Evolutionary conservation across 2,888 invertebrate species (phyloP).

Genomic region (Minunthozetes semirufus): DNA sequence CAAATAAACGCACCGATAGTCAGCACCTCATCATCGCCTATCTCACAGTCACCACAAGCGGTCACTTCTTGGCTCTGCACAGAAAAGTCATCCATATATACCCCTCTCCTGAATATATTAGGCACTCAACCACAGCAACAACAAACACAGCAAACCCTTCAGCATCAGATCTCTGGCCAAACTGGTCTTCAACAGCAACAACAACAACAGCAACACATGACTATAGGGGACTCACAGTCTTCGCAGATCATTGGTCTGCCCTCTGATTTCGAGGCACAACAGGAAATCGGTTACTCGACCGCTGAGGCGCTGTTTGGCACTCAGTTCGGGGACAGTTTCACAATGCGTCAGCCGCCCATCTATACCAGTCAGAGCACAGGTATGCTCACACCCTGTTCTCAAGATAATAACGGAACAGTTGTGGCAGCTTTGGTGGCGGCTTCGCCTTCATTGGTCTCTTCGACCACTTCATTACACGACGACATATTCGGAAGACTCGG

Average conservation of each 20-base stretch:
- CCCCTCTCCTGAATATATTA: constrained; percentile 46
- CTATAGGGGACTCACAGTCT: constrained; percentile 11
- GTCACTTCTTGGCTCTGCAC: constrained; percentile 43
- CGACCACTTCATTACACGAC: constrained; percentile 25
- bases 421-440: constrained; percentile 32
- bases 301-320: constrained; percentile 32
- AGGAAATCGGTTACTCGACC: constrained; percentile 31
- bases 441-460: constrained; percentile 11
- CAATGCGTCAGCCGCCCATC: constrained; percentile 27
- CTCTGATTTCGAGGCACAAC: neutral
- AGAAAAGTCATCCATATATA: constrained; percentile 45
- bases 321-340: constrained; percentile 27
- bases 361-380: constrained; percentile 34
- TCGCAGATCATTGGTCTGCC: constrained; percentile 5
- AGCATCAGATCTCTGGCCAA: constrained; percentile 19
- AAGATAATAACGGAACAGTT: constrained; percentile 15
- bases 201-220: constrained; percentile 7
- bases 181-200: constrained; percentile 8
- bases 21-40: constrained; percentile 12
- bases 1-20: neutral
- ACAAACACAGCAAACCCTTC: constrained; percentile 21
- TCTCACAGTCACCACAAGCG: constrained; percentile 15
- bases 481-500: constrained; percentile 35
- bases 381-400: constrained; percentile 1
- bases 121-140: constrained; percentile 35